Conservation (phyloP, 2,888 invertebrate genomes). For the Macropis europaea region DNA sequence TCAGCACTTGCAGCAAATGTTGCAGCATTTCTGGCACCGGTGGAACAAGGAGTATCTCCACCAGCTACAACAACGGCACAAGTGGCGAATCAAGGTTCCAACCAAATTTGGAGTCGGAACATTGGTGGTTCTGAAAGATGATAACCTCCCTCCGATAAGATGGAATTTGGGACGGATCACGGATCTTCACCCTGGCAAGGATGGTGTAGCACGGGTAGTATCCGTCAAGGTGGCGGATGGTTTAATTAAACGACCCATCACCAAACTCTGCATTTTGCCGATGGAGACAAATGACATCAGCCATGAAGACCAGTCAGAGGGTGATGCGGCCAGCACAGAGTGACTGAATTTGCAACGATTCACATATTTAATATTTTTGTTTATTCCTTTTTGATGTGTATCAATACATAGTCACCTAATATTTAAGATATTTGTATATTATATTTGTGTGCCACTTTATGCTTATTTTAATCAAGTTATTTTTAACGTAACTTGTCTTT, state of each 20-base stretch:
- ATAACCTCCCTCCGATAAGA: neutral
- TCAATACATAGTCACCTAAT: too few relatives aligned
- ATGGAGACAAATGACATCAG: too few relatives aligned
- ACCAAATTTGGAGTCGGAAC: neutral
- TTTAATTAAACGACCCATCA: neutral
- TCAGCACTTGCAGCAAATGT: neutral
- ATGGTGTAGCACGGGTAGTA: neutral
- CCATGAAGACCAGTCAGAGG: too few relatives aligned
- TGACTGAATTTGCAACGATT: too few relatives aligned
- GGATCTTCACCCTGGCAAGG: neutral
- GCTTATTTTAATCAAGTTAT: too few relatives aligned
- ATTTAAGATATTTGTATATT: too few relatives aligned
- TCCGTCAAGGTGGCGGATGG: neutral
- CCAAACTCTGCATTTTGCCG: neutral
- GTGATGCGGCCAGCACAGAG: too few relatives aligned
- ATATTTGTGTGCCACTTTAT: too few relatives aligned
- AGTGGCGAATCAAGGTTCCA: neutral
- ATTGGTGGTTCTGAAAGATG: neutral
- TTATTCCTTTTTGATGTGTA: too few relatives aligned
- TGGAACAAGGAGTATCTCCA: slow-evolving; percentile 19
- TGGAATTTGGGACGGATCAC: neutral
- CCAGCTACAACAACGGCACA: neutral
- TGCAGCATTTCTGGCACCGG: slow-evolving; percentile 16
- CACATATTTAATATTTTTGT: too few relatives aligned
- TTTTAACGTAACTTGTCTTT: too few relatives aligned